Base-by-base conservation (phyloP, 2,113 vertebrate species). In the Callionymus lyra region DNA sequence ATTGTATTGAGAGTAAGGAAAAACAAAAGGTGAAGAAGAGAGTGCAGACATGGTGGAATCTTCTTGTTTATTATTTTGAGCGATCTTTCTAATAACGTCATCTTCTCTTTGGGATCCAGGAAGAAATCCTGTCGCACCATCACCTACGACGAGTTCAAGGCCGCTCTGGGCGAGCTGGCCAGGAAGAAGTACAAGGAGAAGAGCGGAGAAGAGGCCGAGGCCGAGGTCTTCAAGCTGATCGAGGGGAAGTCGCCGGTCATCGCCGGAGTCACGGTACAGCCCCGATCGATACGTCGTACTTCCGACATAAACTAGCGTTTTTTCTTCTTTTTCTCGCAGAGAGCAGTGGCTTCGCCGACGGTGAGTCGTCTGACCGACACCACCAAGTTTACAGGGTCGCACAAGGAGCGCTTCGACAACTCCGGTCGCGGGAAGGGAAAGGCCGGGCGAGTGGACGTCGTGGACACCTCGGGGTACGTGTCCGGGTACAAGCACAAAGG, bases 291-390 rank as follows among this genome's bases (percentile, higher is more conserved):
- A n/a, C 3, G 38, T 49, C 8, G 17, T 12, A 37, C 3, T 11
- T 44, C 27, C 6, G 14, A 11, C 19, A 16, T 37, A 1, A 1
- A 9, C 17, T 1, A 0, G 12, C 43, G 44, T 27, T 32, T 6
- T 14, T 45, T 14, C 27, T 31, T 31, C 21, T 10, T 34, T 33
- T 36, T 8, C 40, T 16, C 4, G 46, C 27, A 97, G 94, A 91
- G 89, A 84, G 87, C 92, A 0, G 84, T 95, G 74, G 89, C 91
- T 2, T 95, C 92, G 12, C 91, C 91, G 1, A 96, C 92, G 0
- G 92, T 98, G 52, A 91, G 90, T 1, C 90, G 94, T 18, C 91
- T 98, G 37, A 98, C 94, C 0, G 94, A 98, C 82, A 87, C 94
- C 49, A 82, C 80, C 65, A 92, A 89, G 82, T 98, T 97, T 78